phyloP scores from a whole-genome alignment of 2,888 invertebrate genomes.

The Diarsia dahlii region DNA sequence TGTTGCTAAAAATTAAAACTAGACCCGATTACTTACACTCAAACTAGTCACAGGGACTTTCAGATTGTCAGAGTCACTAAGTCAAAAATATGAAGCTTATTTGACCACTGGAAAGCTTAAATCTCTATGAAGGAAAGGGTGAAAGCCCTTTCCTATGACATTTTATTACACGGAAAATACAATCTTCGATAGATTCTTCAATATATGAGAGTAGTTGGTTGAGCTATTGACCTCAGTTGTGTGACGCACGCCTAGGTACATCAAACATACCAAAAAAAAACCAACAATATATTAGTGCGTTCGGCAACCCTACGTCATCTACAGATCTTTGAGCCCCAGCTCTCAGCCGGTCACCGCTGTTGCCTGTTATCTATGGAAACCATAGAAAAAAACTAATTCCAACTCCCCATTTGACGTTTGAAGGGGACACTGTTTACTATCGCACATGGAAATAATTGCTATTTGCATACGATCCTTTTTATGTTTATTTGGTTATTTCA shows the following conservation, averaged over 20 bases:
- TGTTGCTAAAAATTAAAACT: not conserved
- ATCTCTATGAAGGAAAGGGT: not conserved
- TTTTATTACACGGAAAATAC: not conserved
- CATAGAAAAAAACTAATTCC: slow-evolving; percentile 87
- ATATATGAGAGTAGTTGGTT: no score
- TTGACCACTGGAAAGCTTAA: not conserved
- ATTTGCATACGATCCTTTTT: slow-evolving; percentile 40
- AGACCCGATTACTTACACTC: no score
- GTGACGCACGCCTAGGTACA: no score
- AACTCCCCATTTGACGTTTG: slow-evolving; percentile 81
- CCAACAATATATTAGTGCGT: no score
- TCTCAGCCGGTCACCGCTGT: slow-evolving; percentile 77
- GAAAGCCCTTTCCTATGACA: not conserved
- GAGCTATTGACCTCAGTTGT: no score
- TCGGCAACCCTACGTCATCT: slow-evolving; percentile 76
- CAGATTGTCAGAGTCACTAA: no score
- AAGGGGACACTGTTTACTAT: slow-evolving; percentile 73
- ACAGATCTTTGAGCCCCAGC: slow-evolving; percentile 76
- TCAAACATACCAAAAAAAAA: no score
- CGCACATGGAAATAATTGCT: slow-evolving; percentile 62
- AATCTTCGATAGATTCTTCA: not conserved
- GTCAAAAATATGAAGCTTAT: not conserved
- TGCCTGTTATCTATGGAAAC: slow-evolving; percentile 81
- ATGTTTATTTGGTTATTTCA: not conserved
- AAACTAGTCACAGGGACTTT: not conserved